A percentile compares a stretch with the other conserved stretches of the same genome.
Conservation (phyloP, 1,140 invertebrate genomes). For the Drosophila albomicans region DNA sequence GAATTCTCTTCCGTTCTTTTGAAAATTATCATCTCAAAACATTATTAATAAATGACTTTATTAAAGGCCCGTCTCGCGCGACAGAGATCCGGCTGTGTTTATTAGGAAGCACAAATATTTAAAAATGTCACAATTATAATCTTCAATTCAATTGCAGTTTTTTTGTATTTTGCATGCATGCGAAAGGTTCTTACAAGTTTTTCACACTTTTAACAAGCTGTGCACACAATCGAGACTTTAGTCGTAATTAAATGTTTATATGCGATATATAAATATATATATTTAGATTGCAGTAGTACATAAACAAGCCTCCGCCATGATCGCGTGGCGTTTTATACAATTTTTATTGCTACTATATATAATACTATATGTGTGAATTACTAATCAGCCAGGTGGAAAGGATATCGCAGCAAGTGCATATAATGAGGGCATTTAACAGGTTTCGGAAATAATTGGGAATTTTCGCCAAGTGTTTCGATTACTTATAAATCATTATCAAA, state of each 20-base stretch:
- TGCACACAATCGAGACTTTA: constrained; percentile 15
- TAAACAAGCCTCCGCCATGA: constrained; percentile 26
- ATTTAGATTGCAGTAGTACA: constrained; percentile 12
- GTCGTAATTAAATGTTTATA: constrained; percentile 20
- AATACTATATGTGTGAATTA: background rate
- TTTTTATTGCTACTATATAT: background rate
- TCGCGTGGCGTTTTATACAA: background rate
- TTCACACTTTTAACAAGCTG: constrained; percentile 68
- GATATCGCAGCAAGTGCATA: constrained; percentile 15
- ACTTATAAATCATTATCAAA: constrained; percentile 9
- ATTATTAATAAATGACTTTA: constrained; percentile 20
- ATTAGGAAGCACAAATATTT: constrained; percentile 63
- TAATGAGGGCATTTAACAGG: constrained; percentile 53
- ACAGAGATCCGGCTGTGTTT: constrained; percentile 46
- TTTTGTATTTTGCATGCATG: constrained; percentile 22
- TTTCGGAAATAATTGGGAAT: constrained; percentile 39
- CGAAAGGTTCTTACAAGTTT: constrained; percentile 66
- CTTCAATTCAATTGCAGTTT: constrained; percentile 26
- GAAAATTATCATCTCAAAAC: constrained; percentile 28
- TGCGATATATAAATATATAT: constrained; percentile 20
- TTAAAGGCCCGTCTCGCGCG: constrained; percentile 54
- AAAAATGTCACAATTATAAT: constrained; percentile 68
- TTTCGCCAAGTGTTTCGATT: constrained; percentile 7
- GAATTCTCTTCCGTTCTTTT: constrained; percentile 38
- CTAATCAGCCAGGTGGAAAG: background rate